Base-by-base conservation (phyloP, 2,797 vertebrate genomes). In the Cichlasoma orientale region DNA sequence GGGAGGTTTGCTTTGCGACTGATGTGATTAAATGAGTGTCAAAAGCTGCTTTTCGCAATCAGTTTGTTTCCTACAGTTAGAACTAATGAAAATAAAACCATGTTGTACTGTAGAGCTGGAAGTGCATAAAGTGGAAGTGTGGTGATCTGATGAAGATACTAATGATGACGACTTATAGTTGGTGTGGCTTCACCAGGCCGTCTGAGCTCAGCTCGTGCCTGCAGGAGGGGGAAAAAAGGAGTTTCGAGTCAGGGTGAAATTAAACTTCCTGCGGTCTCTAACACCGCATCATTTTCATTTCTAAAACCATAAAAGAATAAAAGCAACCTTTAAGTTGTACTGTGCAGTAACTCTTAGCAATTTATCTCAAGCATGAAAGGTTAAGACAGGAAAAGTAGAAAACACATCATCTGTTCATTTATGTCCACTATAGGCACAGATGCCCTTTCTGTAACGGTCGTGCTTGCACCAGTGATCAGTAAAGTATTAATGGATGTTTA, bases 201-300 rank as follows among this genome's bases (percentile, higher is more conserved):
- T 98, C 97, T 79, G 97, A 97, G 12, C 96, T 98, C 91, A 99
- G 95, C 90, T 99, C 97, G 91, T 95, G 97, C 98, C 98, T 99
- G 92, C 36, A 85, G 72, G 29, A 63, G 47, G 25, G 7, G 31
- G 2, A 31, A 70, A 44, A 33, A 29, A 23, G 14, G 31, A 5
- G 8, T 13, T 19, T 61, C 25, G 36, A 57, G 71, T 72, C 41
- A 44, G 16, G 8, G 8, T 36, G 57, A 59, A 38, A 59, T 59
- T 11, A 21, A 2, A 14, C 38, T 44, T 63, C 44, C 18, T 63
- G 59, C 38, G 44, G 41, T 4, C 21, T 63, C 41, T 44, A 63
- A 63, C 1, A 1, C 44, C 23, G 47, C 41, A 16, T 44, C 13
- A 4, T 5, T 44, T 44, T 44, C 13, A 5, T 44, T 14, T 44